A percentile compares a stretch with the other conserved stretches of the same genome.
These are phyloP conservation scores for Murina feae DNA, from an alignment of 2,113 vertebrate genomes.

Conservation along the genomic window DNA sequence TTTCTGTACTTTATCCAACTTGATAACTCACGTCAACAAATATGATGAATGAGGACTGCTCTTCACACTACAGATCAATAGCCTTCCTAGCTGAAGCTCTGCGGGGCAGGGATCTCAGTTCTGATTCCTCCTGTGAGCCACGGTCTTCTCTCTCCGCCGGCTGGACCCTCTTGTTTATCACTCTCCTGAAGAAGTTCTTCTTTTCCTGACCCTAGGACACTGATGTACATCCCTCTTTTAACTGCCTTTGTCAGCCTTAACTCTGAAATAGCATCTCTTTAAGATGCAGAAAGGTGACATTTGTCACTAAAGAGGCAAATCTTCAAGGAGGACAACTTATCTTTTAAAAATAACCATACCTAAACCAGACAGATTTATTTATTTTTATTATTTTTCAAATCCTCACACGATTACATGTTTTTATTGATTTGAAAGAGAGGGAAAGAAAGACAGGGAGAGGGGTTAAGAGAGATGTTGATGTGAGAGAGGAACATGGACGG, in stretches of 20 bases:
- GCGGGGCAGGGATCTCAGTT: not conserved
- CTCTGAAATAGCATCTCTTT: not conserved
- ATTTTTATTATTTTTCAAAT: too few relatives aligned
- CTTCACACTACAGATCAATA: constrained; percentile 7
- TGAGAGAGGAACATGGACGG: too few relatives aligned
- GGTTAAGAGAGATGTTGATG: too few relatives aligned
- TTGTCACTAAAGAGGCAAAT: not conserved
- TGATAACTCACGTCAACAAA: constrained; percentile 51
- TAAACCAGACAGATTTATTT: not conserved
- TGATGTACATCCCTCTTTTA: not conserved
- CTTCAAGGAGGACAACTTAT: not conserved
- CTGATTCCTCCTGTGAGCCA: not conserved
- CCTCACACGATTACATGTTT: too few relatives aligned
- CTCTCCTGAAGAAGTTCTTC: not conserved
- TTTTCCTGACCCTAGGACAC: not conserved
- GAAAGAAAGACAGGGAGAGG: too few relatives aligned
- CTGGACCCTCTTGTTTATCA: not conserved
- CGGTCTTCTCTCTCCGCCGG: not conserved
- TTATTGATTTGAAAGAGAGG: too few relatives aligned
- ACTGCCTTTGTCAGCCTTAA: not conserved
- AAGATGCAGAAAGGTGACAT: not conserved
- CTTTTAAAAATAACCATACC: not conserved
- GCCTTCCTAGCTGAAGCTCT: not conserved
- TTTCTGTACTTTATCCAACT: constrained; percentile 57
- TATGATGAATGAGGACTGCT: not conserved